These are phyloP conservation scores for Lymantria monacha DNA, from an alignment of 2,888 invertebrate genomes.

Conservation along the genomic window DNA sequence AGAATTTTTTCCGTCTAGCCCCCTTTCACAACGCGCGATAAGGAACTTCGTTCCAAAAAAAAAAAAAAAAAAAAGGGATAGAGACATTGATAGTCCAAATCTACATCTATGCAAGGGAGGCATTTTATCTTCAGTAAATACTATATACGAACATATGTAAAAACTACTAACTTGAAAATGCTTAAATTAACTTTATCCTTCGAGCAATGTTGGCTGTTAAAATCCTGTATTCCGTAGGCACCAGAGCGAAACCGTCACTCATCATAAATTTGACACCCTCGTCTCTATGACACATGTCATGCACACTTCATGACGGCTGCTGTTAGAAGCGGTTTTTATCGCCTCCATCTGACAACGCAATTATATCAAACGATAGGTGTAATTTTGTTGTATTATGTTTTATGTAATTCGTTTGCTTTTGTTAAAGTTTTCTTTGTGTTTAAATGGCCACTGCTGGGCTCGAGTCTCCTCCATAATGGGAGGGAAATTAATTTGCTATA, in stretches of 20 bases:
- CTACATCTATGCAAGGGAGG: too few species aligned
- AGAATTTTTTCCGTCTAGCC: too few species aligned
- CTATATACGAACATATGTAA: too few species aligned
- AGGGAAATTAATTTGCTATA: too few species aligned
- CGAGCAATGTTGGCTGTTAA: background rate
- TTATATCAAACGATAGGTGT: background rate
- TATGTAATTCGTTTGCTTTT: background rate
- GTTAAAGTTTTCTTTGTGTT: background rate
- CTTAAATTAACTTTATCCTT: background rate
- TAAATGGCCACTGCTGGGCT: too few species aligned
- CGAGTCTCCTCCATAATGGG: too few species aligned
- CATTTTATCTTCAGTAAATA: too few species aligned
- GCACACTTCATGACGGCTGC: conserved; percentile 19
- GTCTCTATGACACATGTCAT: conserved; percentile 21
- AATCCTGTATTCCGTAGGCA: background rate
- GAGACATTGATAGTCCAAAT: too few species aligned
- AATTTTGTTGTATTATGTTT: background rate
- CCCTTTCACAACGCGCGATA: too few species aligned
- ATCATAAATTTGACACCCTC: conserved; percentile 6
- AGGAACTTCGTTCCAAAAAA: too few species aligned
- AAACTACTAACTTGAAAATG: too few species aligned
- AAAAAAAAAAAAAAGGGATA: too few species aligned
- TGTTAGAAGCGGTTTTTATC: conserved; percentile 4
- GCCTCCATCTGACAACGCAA: conserved; percentile 1
- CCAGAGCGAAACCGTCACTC: background rate